phyloP scores from a whole-genome alignment of 2,113 vertebrate species.

The Pogonocichla stellata region DNA sequence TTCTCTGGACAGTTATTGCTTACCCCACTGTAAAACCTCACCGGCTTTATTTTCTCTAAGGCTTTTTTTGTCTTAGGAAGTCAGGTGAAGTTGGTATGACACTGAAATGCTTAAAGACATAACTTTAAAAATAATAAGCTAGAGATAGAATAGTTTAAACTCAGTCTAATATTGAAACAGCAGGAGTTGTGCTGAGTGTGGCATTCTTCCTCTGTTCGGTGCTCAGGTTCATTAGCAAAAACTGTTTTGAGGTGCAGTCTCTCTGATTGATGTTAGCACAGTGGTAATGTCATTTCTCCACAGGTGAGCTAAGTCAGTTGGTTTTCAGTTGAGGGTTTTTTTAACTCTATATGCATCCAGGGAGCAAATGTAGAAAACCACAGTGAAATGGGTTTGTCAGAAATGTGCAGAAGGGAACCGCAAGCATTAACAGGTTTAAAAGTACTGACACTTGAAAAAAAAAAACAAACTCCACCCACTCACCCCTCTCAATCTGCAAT shows the following conservation, averaged over 20 bases:
- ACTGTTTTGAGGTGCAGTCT: background rate
- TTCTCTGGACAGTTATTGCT: background rate
- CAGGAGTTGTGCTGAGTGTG: background rate
- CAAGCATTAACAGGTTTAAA: background rate
- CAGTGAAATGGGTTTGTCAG: background rate
- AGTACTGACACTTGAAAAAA: background rate
- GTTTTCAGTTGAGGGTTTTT: background rate
- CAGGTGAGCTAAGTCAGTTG: background rate
- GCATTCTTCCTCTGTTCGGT: background rate
- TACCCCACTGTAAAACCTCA: background rate
- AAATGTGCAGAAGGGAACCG: background rate
- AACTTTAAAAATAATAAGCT: background rate
- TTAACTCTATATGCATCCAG: background rate
- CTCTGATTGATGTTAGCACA: background rate
- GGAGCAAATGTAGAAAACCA: background rate
- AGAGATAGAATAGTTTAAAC: background rate
- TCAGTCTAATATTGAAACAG: background rate
- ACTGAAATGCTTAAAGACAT: background rate
- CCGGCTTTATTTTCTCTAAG: background rate
- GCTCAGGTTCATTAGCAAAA: background rate
- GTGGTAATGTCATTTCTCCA: background rate
- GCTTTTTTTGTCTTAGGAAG: background rate
- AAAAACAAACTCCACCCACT: background rate
- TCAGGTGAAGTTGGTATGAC: background rate
- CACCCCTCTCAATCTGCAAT: background rate